Evolutionary conservation across 2,797 vertebrate genomes (phyloP).

Genomic region (Crocidura indochinensis): DNA sequence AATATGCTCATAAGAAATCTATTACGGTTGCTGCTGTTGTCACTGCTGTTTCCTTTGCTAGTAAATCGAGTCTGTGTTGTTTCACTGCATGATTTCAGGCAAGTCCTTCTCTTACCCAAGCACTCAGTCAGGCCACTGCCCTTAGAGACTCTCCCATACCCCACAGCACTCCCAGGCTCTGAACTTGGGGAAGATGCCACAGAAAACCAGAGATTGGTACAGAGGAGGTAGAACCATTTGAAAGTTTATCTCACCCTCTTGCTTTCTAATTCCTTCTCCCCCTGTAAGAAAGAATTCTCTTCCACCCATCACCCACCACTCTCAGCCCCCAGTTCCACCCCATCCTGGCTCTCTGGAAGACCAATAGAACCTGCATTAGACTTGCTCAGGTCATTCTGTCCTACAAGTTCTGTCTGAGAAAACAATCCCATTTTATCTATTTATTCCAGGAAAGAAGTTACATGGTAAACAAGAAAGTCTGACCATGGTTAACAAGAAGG

Average conservation of each 20-base stretch:
- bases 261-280: background rate
- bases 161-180: background rate
- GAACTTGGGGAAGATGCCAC: background rate
- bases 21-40: background rate
- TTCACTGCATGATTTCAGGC: background rate
- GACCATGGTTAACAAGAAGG: background rate
- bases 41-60: background rate
- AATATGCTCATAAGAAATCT: too few relatives aligned
- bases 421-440: background rate
- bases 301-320: too few relatives aligned
- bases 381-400: background rate
- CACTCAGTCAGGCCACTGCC: too few relatives aligned
- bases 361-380: background rate
- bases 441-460: constrained; percentile 58
- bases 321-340: too few relatives aligned
- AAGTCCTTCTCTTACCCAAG: background rate
- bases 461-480: background rate
- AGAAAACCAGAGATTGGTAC: too few relatives aligned
- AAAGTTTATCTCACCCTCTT: too few relatives aligned
- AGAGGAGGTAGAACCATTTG: too few relatives aligned
- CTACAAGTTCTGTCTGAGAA: constrained; percentile 33
- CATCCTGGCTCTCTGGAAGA: background rate
- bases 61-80: background rate
- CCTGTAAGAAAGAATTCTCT: background rate
- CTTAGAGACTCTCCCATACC: too few relatives aligned